Evolutionary conservation across 2,888 invertebrate genomes (phyloP), one percentile per base, ranked within the genome.

Genomic region (Druceiella hillmani): DNA sequence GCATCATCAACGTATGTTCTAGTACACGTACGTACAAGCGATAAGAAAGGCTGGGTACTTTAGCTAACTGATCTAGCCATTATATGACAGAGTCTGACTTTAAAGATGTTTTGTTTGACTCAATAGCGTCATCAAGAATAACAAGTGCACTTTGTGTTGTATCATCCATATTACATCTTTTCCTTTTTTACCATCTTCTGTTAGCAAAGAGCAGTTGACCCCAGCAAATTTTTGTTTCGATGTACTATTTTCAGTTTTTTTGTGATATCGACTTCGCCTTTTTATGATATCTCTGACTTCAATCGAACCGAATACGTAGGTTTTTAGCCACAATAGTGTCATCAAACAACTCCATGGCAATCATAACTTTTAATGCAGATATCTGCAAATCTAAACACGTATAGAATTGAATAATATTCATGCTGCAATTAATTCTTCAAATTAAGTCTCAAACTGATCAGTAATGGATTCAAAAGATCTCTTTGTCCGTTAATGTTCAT

Each of bases 31-130:
- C n/a, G n/a, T 16, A 35, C 17, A 28, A 35, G 27, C 35, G 28
- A 20, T 28, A 35, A 35, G 26, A 35, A 35, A 27, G 35, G 26
- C 35, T 28, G 7, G 35, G 35, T 35, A 35, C 35, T 26, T 36
- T 36, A 13, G 30, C 29, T n/a, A 36, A 10, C n/a, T 36, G 30
- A n/a, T 36, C 30, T 17, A 30, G 29, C 22, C 30, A 30, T 36
- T 17, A 13, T 7, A 36, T 17, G 4, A 30, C 36, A 9, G 29
- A 29, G 29, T 30, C 30, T 17, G 29, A 28, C 13, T 28, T 17
- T 9, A 36, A 24, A 15, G 24, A 30, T 30, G 13, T 36, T 12
- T 13, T 6, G 36, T 29, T 13, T n/a, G 30, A n/a, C n/a, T n/a
- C n/a, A n/a, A n/a, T n/a, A n/a, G n/a, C n/a, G n/a, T 29, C 24